Evolutionary conservation across 2,797 vertebrate species (phyloP), one percentile per base, ranked within the genome.

Genomic region (Lacerta viridis): DNA sequence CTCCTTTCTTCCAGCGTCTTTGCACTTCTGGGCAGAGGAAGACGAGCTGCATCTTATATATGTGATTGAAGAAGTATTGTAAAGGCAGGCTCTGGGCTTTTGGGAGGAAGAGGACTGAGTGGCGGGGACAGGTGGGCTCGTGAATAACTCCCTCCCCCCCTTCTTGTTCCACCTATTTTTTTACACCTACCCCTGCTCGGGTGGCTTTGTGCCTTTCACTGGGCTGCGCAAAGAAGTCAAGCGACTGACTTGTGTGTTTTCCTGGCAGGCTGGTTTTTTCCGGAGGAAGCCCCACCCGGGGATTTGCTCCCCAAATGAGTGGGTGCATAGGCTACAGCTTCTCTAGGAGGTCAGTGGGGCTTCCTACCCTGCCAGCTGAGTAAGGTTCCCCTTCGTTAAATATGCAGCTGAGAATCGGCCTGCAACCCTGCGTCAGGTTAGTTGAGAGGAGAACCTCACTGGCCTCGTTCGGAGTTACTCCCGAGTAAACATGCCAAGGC

Each of bases 1-100:
- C 96, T 50, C 36, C 68, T 80, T 90, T 85, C 93, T 93, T 94
- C 93, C 93, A 94, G 93, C 91, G 93, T 95, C 95, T 95, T 96
- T 41, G 23, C 74, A 94, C 92, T 90, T 95, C 29, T 23, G 43
- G 50, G 13, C 50, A 18, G 69, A 7, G 15, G 69, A 18, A 27
- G 46, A n/a, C 3, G 86, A 72, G 39, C 4, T 1, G 50, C 66
- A 25, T 76, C 41, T 78, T 27, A 87, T 55, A 89, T 91, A 92
- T 91, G 91, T 88, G 92, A 80, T 88, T 66, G 71, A 88, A 82
- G 82, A 78, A 74, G 61, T 15, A 80, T 55, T 55, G 50, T 55
- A 55, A 55, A 55, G 50, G 50, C 50, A 55, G 50, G 50, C 50
- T 55, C 50, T 55, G 50, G 50, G 50, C 50, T 55, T 55, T 55